Conservation (phyloP, 2,888 invertebrate genomes). For the Myopa tessellatipennis region DNA sequence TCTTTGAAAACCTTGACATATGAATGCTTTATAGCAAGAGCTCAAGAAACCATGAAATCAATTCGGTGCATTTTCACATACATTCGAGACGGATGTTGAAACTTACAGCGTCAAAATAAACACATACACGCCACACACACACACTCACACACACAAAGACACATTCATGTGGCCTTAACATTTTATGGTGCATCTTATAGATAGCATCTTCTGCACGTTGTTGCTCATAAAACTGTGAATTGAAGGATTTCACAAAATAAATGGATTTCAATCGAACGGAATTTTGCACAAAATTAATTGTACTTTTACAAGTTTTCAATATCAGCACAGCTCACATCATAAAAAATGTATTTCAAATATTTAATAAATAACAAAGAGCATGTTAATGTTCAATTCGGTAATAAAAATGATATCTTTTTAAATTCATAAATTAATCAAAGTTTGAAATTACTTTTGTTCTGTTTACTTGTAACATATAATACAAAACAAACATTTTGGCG, state of each 20-base stretch:
- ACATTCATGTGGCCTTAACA: background rate
- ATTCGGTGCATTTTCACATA: background rate
- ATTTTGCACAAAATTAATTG: background rate
- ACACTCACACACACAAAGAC: background rate
- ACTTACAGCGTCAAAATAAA: background rate
- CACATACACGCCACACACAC: background rate
- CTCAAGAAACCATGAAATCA: constrained; percentile 30
- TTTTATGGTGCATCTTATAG: background rate
- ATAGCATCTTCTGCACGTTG: background rate
- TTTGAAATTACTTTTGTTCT: too few species aligned
- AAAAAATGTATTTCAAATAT: too few species aligned
- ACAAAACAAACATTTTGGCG: too few species aligned
- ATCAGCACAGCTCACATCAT: too few species aligned
- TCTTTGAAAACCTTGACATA: constrained; percentile 26
- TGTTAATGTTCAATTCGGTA: too few species aligned
- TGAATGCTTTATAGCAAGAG: background rate
- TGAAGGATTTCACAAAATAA: background rate
- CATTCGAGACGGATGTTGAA: background rate
- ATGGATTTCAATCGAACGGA: background rate
- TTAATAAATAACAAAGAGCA: too few species aligned
- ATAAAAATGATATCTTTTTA: too few species aligned
- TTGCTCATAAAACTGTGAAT: background rate
- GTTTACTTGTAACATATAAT: too few species aligned
- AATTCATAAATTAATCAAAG: too few species aligned
- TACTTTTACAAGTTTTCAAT: background rate